Conservation (phyloP, 2,113 vertebrate genomes). For the Lepisosteus oculatus region DNA sequence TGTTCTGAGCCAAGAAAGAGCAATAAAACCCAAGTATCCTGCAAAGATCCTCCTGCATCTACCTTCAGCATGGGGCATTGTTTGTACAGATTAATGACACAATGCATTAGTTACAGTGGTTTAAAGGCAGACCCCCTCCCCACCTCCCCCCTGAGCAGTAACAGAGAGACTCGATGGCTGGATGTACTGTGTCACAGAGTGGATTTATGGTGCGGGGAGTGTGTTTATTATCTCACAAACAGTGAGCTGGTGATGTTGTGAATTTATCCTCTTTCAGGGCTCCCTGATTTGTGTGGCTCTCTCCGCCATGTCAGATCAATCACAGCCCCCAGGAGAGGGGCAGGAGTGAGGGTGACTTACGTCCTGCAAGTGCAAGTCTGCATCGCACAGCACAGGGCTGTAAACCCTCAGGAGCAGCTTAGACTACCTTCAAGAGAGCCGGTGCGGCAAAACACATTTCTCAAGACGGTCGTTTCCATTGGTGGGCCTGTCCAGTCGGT, state of each 20-base stretch:
- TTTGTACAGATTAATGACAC: conserved; percentile 21
- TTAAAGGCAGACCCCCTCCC: conserved; percentile 6
- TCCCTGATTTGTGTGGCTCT: conserved; percentile 65
- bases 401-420: conserved; percentile 12
- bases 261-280: conserved; percentile 67
- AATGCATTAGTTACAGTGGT: conserved; percentile 17
- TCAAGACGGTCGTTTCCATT: background rate
- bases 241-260: conserved; percentile 52
- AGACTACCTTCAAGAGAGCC: too few species aligned
- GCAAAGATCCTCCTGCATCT: background rate
- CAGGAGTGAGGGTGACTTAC: conserved; percentile 35
- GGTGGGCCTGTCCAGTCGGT: background rate
- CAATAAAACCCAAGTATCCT: background rate
- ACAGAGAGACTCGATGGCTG: background rate
- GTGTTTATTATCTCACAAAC: conserved; percentile 70
- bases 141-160: background rate
- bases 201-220: conserved; percentile 51
- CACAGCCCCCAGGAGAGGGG: conserved; percentile 16
- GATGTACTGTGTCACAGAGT: conserved; percentile 24
- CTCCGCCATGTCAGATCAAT: conserved; percentile 49
- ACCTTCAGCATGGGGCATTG: background rate
- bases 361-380: conserved; percentile 22
- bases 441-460: background rate
- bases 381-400: too few species aligned
- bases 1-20: background rate